Percentiles rank a stretch among this genome's conserved stretches.
Evolutionary conservation across 2,113 vertebrate species (phyloP).

Genomic region (Acrocephalus arundinaceus): DNA sequence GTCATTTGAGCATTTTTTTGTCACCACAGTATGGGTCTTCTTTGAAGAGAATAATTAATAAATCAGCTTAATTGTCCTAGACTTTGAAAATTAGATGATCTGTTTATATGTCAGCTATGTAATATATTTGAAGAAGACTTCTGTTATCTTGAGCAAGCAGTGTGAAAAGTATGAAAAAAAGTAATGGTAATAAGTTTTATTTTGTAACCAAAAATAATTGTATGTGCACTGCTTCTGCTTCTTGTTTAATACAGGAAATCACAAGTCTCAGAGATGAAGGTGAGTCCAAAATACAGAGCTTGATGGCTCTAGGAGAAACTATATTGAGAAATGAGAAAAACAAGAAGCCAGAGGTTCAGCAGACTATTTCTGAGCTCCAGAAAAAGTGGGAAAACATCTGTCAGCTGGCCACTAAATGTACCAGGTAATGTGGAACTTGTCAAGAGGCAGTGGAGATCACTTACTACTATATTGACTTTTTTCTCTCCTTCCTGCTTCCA

Average conservation of each 20-base stretch:
- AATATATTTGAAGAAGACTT: not conserved
- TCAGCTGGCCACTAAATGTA: constrained; percentile 45
- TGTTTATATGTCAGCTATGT: not conserved
- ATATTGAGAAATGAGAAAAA: constrained; percentile 8
- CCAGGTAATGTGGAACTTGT: constrained; percentile 61
- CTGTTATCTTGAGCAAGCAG: not conserved
- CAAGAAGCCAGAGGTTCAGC: not conserved
- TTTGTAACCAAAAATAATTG: not conserved
- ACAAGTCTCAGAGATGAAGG: constrained; percentile 66
- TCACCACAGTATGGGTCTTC: not conserved
- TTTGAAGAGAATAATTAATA: not conserved
- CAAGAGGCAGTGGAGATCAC: not conserved
- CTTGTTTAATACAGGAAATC: constrained; percentile 67
- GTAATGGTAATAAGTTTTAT: not conserved
- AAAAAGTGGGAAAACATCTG: constrained; percentile 67
- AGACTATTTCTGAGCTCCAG: constrained; percentile 61
- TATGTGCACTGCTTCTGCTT: not conserved
- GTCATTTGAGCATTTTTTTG: not conserved
- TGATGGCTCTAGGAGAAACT: constrained; percentile 36
- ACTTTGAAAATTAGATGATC: not conserved
- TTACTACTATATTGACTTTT: not conserved
- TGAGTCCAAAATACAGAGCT: constrained; percentile 62
- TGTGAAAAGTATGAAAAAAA: not conserved
- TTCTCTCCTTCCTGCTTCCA: not conserved
- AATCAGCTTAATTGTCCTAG: not conserved